phyloP scores from a whole-genome alignment of 1,140 invertebrate genomes.

The Fopius arisanus region DNA sequence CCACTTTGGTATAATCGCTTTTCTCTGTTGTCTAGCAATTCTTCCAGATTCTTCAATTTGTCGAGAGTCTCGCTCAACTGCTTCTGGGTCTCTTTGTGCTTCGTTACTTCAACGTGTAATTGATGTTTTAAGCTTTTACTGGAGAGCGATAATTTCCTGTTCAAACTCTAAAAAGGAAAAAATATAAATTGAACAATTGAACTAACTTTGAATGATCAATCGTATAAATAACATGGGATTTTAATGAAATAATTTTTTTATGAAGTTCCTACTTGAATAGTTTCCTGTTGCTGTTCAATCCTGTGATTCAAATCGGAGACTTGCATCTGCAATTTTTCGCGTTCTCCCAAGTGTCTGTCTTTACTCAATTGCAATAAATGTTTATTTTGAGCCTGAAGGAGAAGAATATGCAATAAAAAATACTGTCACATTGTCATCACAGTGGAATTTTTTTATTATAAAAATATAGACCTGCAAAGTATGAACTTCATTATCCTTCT shows the following conservation, averaged over 20 bases:
- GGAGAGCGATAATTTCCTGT: constrained; percentile 74
- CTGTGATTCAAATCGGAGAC: constrained; percentile 71
- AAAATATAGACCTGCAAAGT: constrained; percentile 64
- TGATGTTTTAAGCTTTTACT: constrained; percentile 77
- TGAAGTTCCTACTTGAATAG: constrained; percentile 65
- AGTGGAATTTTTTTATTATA: constrained; percentile 19
- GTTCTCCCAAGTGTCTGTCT: constrained; percentile 75
- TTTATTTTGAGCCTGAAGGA: constrained; percentile 67
- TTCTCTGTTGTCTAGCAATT: constrained; percentile 54
- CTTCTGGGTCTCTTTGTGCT: constrained; percentile 74
- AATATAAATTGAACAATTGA: too few relatives aligned
- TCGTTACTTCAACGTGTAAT: constrained; percentile 72
- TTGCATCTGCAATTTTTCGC: constrained; percentile 74
- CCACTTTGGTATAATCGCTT: constrained; percentile 52
- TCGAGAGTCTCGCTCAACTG: constrained; percentile 70
- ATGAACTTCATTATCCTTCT: constrained; percentile 72
- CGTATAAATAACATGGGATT: too few relatives aligned
- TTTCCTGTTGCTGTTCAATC: constrained; percentile 73
- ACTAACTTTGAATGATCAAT: too few relatives aligned
- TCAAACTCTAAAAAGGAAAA: constrained; percentile 61
- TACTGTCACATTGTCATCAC: background rate
- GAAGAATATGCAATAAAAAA: background rate
- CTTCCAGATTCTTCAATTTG: constrained; percentile 70
- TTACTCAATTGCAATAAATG: constrained; percentile 74
- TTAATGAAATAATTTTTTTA: too few relatives aligned